Percentiles rank a stretch among this genome's conserved stretches.
Evolutionary conservation across 2,113 vertebrate species (phyloP).

Genomic region (Ginglymostoma cirratum): DNA sequence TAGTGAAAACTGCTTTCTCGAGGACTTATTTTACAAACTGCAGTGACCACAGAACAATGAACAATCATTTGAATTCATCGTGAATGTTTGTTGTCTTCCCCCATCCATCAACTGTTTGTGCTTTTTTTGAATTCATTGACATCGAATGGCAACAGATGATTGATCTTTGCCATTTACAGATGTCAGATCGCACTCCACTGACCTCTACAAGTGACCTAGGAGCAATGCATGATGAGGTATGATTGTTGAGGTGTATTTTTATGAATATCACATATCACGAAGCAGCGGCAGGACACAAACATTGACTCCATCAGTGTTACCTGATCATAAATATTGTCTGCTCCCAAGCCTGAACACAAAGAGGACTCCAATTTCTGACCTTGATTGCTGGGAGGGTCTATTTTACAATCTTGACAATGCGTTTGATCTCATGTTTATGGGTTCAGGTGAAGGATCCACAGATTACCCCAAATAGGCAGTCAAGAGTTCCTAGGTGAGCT

Average conservation of each 20-base stretch:
- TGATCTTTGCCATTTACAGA: slow-evolving; percentile 24
- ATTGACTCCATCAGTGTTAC: too few relatives aligned
- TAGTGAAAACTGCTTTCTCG: neutral
- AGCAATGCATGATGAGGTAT: neutral
- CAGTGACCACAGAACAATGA: neutral
- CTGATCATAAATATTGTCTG: too few relatives aligned
- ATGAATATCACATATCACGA: neutral
- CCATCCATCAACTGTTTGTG: neutral
- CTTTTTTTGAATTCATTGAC: slow-evolving; percentile 16
- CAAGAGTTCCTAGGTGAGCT: too few relatives aligned
- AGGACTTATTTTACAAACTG: slow-evolving; percentile 9
- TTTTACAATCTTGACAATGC: too few relatives aligned
- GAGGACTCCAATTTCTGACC: too few relatives aligned
- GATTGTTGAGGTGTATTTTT: neutral
- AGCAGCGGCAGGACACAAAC: neutral
- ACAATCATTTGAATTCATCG: slow-evolving; percentile 17
- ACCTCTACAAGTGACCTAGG: neutral
- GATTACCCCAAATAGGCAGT: too few relatives aligned
- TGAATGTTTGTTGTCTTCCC: neutral
- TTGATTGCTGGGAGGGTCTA: too few relatives aligned
- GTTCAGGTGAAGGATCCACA: too few relatives aligned
- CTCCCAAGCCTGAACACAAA: too few relatives aligned
- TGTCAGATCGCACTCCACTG: neutral
- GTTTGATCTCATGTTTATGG: too few relatives aligned
- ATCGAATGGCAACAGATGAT: neutral